A percentile compares a stretch with the other conserved stretches of the same genome.
Evolutionary conservation across 2,797 vertebrate genomes (phyloP).

Genomic region (Aplochiton taeniatus): DNA sequence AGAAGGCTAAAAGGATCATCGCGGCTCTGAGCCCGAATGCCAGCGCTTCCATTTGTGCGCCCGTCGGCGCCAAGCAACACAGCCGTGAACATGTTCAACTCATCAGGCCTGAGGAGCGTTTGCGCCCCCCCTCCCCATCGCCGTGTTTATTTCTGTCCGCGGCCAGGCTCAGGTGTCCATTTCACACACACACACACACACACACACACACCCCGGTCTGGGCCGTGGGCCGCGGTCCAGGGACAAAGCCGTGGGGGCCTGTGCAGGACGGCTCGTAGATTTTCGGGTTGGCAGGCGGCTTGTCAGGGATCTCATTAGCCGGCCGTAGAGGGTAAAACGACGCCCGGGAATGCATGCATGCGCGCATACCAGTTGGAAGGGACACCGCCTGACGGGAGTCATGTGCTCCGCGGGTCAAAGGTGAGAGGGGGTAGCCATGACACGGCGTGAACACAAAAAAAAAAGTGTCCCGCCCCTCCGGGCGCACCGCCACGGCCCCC

Average conservation of each 20-base stretch:
- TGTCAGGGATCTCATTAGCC: too few relatives aligned
- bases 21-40: background rate
- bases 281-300: conserved; percentile 11
- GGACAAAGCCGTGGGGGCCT: too few relatives aligned
- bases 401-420: conserved; percentile 17
- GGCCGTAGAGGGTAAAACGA: too few relatives aligned
- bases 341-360: too few relatives aligned
- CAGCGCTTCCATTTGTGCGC: conserved; percentile 7
- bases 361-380: too few relatives aligned
- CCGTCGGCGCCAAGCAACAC: background rate
- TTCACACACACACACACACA: background rate
- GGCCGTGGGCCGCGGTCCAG: too few relatives aligned
- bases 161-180: background rate
- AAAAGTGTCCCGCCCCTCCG: background rate
- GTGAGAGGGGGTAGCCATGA: conserved; percentile 8
- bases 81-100: conserved; percentile 5
- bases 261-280: too few relatives aligned
- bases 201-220: too few relatives aligned
- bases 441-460: too few relatives aligned
- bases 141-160: conserved; percentile 6
- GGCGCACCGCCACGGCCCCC: background rate
- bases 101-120: conserved; percentile 1
- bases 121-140: background rate
- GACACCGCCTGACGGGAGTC: background rate
- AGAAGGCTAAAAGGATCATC: background rate